Base-by-base conservation (phyloP, 2,113 vertebrate genomes). In the Xyliphius kryptos region DNA sequence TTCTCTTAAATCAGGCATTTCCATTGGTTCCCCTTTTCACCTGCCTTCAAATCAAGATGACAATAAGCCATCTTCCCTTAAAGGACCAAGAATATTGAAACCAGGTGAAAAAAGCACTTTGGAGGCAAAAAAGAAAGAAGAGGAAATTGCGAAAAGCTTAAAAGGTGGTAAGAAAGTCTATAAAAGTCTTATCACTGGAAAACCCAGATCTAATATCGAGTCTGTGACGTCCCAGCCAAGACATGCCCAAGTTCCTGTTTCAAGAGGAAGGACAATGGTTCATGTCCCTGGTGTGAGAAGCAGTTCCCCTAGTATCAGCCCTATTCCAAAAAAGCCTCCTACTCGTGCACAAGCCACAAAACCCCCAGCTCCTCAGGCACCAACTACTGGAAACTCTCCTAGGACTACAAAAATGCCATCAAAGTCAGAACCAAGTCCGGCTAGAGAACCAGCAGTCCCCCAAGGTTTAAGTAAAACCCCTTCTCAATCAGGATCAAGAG, bases 161-260 rank as follows among this genome's bases (percentile, higher is more conserved):
- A 90, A 90, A 82, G 96, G 96, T 1, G 93, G 95, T 1, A 97
- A 97, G 77, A 99, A 97, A 71, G 89, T 97, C 0, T 99, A 97
- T 77, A 89, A 89, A 79, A 99, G 95, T 78, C 84, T 94, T 19
- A 92, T 99, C 65, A 97, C 94, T 14, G 94, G 96, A 19, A 97
- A 96, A 79, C 81, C 89, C 11, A 77, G 93, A 16, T 87, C 91
- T 19, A 90, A 76, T 77, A 84, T 87, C 44, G 91, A 92, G 77
- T 63, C 84, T 73, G 78, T 85, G 37, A 71, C 87, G 47, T 88
- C 87, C 70, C 89, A 89, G 26, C 75, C 86, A 16, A 86, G 85
- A 38, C 90, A 84, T 63, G 52, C 84, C 70, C 86, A 74, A 20
- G 81, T 86, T 77, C 87, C 90, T 71, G 86, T 91, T 73, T 91